Evolutionary conservation across 2,797 vertebrate genomes (phyloP).

Genomic region (Xerus rutilus): DNA sequence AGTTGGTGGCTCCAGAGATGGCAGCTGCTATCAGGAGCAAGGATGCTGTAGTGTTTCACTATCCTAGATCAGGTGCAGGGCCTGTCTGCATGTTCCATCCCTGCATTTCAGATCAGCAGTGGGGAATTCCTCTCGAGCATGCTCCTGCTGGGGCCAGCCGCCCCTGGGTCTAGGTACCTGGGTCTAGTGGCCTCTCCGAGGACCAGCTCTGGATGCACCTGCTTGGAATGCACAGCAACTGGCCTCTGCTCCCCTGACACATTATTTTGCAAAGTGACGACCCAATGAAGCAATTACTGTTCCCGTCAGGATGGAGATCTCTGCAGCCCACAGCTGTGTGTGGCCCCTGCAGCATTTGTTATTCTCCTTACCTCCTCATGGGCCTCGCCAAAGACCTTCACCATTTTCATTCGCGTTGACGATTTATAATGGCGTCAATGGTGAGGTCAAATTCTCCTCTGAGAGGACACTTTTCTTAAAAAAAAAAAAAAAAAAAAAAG

Average conservation of each 20-base stretch:
- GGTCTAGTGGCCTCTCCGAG: not conserved
- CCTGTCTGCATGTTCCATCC: accelerated
- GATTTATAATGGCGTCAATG: conserved; percentile 47
- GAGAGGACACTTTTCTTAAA: not conserved
- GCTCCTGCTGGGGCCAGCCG: not conserved
- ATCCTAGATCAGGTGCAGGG: not conserved
- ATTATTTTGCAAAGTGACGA: conserved; percentile 68
- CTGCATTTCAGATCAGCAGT: not conserved
- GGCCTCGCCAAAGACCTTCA: conserved; percentile 38
- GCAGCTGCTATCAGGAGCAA: not conserved
- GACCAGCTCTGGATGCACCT: conserved; percentile 11
- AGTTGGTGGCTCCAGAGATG: too few species aligned
- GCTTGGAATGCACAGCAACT: conserved; percentile 65
- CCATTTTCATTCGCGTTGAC: conserved; percentile 35
- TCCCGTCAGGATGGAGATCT: conserved; percentile 45
- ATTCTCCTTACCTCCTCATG: not conserved
- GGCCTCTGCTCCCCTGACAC: conserved; percentile 70
- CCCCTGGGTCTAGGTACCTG: not conserved
- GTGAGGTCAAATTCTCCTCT: not conserved
- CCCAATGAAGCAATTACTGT: conserved; percentile 71
- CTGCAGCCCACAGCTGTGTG: not conserved
- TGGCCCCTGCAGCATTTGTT: conserved; percentile 47
- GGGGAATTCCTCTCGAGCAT: not conserved
- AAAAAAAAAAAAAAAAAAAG: conserved; percentile 25
- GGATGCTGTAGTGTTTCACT: accelerated